Conservation (phyloP, 1,140 invertebrate species). For the Solen grandis region DNA sequence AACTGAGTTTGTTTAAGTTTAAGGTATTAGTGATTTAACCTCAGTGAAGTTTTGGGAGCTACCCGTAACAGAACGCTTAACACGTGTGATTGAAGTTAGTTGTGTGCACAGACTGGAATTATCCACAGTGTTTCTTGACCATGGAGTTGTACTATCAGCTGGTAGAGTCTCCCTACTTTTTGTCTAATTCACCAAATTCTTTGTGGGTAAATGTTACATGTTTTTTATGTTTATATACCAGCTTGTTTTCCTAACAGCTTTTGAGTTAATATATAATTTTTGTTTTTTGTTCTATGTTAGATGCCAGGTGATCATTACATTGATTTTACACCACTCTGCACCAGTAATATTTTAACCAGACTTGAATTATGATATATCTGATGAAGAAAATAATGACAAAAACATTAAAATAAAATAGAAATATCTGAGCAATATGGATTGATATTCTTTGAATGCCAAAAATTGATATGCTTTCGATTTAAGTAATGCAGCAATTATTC, state of each 20-base stretch:
- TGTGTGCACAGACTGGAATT: neutral
- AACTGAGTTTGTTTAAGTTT: slow-evolving; percentile 16
- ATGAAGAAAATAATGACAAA: no score
- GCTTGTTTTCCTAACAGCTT: neutral
- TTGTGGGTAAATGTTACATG: neutral
- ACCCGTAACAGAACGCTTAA: neutral
- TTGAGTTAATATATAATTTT: neutral
- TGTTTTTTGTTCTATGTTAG: neutral
- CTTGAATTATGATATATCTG: no score
- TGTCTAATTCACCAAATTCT: neutral
- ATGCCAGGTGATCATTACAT: slow-evolving; percentile 3
- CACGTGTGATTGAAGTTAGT: neutral
- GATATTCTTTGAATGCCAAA: no score
- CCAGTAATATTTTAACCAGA: no score
- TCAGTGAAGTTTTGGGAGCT: slow-evolving; percentile 9
- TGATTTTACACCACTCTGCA: neutral
- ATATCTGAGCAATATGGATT: no score
- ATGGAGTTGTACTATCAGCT: slow-evolving; percentile 34
- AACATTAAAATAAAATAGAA: no score
- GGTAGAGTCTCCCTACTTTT: neutral
- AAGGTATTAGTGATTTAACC: slow-evolving; percentile 4
- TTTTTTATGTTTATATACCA: neutral
- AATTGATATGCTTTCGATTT: no score
- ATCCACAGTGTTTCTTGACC: neutral
- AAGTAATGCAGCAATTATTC: no score